Evolutionary conservation across 2,797 vertebrate species (phyloP).

Genomic region (Darevskia mixta): DNA sequence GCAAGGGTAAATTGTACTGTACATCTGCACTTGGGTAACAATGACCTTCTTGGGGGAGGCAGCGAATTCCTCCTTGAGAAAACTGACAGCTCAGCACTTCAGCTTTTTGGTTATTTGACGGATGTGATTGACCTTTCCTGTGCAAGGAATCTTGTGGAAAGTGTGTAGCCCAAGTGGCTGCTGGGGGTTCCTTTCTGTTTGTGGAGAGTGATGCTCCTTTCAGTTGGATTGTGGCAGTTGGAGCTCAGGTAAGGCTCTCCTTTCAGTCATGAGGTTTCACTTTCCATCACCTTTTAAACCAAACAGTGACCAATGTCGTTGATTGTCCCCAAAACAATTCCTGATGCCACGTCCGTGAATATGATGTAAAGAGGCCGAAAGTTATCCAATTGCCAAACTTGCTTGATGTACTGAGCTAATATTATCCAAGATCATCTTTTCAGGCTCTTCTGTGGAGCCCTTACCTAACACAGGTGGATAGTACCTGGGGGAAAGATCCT

Average conservation of each 20-base stretch:
- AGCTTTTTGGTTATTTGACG: neutral
- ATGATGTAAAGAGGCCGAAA: no score
- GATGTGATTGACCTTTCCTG: no score
- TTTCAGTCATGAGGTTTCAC: neutral
- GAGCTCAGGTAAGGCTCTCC: neutral
- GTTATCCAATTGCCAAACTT: no score
- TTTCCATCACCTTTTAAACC: neutral
- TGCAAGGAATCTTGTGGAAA: neutral
- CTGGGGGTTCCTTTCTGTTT: neutral
- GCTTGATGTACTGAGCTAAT: no score
- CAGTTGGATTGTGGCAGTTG: slow-evolving; percentile 25
- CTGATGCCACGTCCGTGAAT: no score
- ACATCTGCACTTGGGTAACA: neutral
- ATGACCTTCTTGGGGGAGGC: neutral
- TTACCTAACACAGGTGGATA: neutral
- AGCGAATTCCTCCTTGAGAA: neutral
- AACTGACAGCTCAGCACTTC: neutral
- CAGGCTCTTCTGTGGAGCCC: neutral
- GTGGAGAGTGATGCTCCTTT: neutral
- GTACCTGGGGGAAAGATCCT: neutral
- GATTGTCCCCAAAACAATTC: neutral
- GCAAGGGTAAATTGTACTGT: accelerated
- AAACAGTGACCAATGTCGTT: neutral
- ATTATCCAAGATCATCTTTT: no score
- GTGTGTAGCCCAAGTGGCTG: neutral